Conservation (phyloP, 2,797 vertebrate genomes). For the Rhinoraja longicauda region DNA sequence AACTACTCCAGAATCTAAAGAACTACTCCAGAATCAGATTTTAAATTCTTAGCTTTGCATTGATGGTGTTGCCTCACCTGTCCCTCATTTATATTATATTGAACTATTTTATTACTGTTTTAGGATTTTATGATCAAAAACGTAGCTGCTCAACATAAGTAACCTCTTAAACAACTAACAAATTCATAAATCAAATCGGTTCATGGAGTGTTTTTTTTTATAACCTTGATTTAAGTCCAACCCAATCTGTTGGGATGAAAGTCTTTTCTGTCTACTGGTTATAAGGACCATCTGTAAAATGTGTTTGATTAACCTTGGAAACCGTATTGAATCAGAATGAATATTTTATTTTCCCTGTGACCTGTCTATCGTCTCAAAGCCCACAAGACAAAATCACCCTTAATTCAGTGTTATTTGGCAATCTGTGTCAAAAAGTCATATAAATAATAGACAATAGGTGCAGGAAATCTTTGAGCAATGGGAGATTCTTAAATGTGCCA, state of each 20-base stretch:
- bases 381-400: not conserved
- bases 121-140: not conserved
- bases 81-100: conserved; percentile 18
- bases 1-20: too few species aligned
- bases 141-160: not conserved
- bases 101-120: not conserved
- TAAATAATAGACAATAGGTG: not conserved
- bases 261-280: not conserved
- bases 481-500: not conserved
- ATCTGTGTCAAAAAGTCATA: not conserved
- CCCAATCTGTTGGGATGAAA: not conserved
- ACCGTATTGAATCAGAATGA: not conserved
- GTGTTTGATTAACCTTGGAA: not conserved
- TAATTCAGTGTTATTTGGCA: not conserved
- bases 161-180: not conserved
- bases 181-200: not conserved
- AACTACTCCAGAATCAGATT: not conserved
- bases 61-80: not conserved
- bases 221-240: not conserved
- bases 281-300: not conserved
- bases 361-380: not conserved
- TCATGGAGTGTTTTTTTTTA: not conserved
- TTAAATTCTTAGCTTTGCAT: not conserved
- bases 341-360: conserved; percentile 4
- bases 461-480: not conserved